Base-by-base conservation (phyloP, 2,113 vertebrate genomes). In the Oplegnathus fasciatus region DNA sequence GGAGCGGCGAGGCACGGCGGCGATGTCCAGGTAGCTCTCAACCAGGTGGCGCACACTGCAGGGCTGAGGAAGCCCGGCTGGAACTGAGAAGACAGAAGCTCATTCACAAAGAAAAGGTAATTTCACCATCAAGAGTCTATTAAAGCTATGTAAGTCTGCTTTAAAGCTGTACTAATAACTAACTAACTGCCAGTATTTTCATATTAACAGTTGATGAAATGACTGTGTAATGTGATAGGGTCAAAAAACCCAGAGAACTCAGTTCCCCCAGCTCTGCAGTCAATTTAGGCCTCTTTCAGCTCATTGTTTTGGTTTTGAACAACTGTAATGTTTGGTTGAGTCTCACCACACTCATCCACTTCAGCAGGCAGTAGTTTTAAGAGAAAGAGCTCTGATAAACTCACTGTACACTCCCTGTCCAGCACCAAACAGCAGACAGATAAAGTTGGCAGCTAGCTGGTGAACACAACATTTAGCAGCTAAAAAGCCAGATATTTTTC, bases 1-100 rank as follows among this genome's bases (percentile, higher is more conserved):
- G 65, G 98, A 99, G 65, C 98, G 97, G 0, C 97, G 97, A 0
- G 98, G 98, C 58, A 99, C 96, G 0, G 96, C 93, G 7, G 95
- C 82, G 0, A 99, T 93, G 90, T 99, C 98, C 93, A 99, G 94
- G 93, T 96, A 96, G n/a, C 75, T 88, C 44, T 97, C 94, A 83
- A 97, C 94, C 67, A 99, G 94, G 83, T 96, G 86, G 40, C 9
- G 68, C 83, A 99, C 4, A 0, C 94, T 94, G 93, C 97, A 98
- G 18, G 97, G 97, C 94, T 96, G 97, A 1, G 96, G 96, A 15
- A 99, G 93, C 1, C 92, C 86, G 3, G 80, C 30, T 1, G 96
- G 97, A 22, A 95, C 91, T 88, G 69, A 79, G 52, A 8, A 22
- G 9, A 40, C 10, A 52, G 14, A 71, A 14, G 18, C 13, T 44